Percentiles rank a stretch among this genome's conserved stretches.
These are phyloP conservation scores for Sebastes reedi DNA, from an alignment of 2,797 vertebrate species.

Conservation along the genomic window DNA sequence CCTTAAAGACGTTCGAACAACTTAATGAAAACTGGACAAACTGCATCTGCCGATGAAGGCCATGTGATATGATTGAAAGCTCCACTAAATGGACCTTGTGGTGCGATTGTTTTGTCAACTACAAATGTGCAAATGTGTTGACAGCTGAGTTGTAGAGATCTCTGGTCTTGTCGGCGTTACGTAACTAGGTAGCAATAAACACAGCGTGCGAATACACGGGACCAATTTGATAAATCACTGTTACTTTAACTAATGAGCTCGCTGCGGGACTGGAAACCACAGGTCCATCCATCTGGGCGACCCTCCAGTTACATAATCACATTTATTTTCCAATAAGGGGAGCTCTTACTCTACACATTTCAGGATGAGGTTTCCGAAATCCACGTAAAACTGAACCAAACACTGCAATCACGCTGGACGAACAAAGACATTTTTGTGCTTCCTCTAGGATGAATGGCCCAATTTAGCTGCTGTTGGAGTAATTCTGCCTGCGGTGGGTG, in stretches of 20 bases:
- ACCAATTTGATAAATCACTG: slow-evolving; percentile 59
- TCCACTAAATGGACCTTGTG: slow-evolving; percentile 10
- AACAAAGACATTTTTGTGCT: slow-evolving; percentile 81
- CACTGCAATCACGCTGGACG: slow-evolving; percentile 49
- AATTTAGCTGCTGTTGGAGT: slow-evolving; percentile 70
- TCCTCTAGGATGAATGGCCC: slow-evolving; percentile 78
- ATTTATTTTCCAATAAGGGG: slow-evolving; percentile 51
- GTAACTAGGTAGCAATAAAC: slow-evolving; percentile 41
- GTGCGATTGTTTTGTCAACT: slow-evolving; percentile 21
- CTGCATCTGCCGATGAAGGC: not conserved
- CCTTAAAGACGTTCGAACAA: not conserved
- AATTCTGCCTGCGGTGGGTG: slow-evolving; percentile 66
- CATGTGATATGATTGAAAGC: not conserved
- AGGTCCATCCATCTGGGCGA: slow-evolving; percentile 51
- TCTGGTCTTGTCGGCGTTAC: slow-evolving; percentile 10
- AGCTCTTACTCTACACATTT: slow-evolving; percentile 47
- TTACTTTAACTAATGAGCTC: slow-evolving; percentile 61
- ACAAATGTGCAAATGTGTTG: not conserved
- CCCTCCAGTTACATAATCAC: slow-evolving; percentile 65
- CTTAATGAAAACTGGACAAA: not conserved
- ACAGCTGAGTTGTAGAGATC: not conserved
- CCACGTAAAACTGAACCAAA: slow-evolving; percentile 48
- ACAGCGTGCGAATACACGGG: not conserved
- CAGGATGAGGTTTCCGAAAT: slow-evolving; percentile 45
- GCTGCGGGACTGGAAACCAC: slow-evolving; percentile 56